These are phyloP conservation scores for Gobius niger DNA, from an alignment of 2,113 vertebrate species.

Conservation along the genomic window DNA sequence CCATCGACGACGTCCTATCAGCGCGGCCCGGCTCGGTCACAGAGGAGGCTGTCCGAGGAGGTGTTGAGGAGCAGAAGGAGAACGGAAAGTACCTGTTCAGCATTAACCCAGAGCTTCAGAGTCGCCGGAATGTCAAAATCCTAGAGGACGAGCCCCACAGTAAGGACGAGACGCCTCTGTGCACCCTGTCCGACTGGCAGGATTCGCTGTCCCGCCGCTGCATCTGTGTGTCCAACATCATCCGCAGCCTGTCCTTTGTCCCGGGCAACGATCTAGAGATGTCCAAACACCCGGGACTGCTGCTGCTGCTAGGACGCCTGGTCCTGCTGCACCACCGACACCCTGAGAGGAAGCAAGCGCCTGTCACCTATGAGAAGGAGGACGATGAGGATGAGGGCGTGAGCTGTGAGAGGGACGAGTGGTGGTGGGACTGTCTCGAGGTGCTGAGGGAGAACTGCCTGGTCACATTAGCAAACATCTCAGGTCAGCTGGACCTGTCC, in stretches of 20 bases:
- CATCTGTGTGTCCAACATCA: conserved; percentile 93
- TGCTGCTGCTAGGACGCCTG: conserved; percentile 92
- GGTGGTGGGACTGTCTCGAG: conserved; percentile 99
- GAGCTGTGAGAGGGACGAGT: conserved; percentile 93
- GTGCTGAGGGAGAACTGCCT: conserved; percentile 94
- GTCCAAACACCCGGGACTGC: conserved; percentile 95
- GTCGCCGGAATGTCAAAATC: conserved; percentile 87
- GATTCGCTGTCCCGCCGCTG: conserved; percentile 93
- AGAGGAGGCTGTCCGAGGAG: conserved; percentile 78
- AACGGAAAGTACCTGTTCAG: conserved; percentile 87
- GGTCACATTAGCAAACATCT: conserved; percentile 97
- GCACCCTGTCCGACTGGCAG: conserved; percentile 94
- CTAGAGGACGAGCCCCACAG: conserved; percentile 97
- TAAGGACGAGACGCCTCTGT: conserved; percentile 95
- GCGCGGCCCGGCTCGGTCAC: conserved; percentile 83
- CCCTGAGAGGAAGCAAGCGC: conserved; percentile 94
- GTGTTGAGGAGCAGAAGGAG: conserved; percentile 76
- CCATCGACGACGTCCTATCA: conserved; percentile 88
- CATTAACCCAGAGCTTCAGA: conserved; percentile 82
- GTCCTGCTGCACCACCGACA: conserved; percentile 96
- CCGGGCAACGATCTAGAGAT: conserved; percentile 96
- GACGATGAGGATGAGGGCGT: conserved; percentile 94
- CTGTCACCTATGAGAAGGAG: conserved; percentile 96
- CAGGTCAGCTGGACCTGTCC: conserved; percentile 97
- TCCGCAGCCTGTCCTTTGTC: conserved; percentile 96